phyloP scores from a whole-genome alignment of 2,797 vertebrate species.

The Tapirus indicus region DNA sequence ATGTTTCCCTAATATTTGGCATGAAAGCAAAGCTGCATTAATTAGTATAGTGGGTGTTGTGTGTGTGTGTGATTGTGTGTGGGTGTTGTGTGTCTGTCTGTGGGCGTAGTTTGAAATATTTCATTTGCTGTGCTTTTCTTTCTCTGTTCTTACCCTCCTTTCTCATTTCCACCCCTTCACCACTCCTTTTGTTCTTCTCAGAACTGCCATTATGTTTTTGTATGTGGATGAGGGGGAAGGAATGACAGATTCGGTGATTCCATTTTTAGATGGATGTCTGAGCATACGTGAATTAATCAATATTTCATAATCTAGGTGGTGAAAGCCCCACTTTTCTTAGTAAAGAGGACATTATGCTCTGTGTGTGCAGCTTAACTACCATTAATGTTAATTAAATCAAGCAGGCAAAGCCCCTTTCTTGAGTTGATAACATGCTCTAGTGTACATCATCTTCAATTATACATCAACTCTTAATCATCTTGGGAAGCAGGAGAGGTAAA shows the following conservation, averaged over 20 bases:
- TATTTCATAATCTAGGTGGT: conserved; percentile 64
- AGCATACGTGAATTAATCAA: conserved; percentile 64
- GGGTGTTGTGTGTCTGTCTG: neutral
- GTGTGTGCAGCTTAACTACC: conserved; percentile 53
- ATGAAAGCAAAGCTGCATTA: conserved; percentile 65
- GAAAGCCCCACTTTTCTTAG: conserved; percentile 39
- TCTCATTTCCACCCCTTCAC: neutral
- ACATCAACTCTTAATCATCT: conserved; percentile 50
- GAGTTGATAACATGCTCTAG: conserved; percentile 64
- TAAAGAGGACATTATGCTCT: conserved; percentile 28
- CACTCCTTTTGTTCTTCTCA: conserved; percentile 43
- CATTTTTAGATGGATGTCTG: conserved; percentile 53
- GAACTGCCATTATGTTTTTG: neutral
- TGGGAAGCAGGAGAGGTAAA: conserved; percentile 49
- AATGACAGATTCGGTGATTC: conserved; percentile 55
- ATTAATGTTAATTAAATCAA: conserved; percentile 63
- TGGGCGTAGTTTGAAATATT: neutral
- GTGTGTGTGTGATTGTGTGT: neutral
- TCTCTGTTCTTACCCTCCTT: neutral
- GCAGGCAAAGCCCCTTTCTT: conserved; percentile 58
- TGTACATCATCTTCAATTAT: conserved; percentile 49
- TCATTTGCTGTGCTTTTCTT: neutral
- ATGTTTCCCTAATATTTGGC: conserved; percentile 69
- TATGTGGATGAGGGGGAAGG: neutral
- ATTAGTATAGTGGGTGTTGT: conserved; percentile 38